Evolutionary conservation across 2,797 vertebrate species (phyloP), one percentile per base, ranked within the genome.

Genomic region (Pristis pectinata): DNA sequence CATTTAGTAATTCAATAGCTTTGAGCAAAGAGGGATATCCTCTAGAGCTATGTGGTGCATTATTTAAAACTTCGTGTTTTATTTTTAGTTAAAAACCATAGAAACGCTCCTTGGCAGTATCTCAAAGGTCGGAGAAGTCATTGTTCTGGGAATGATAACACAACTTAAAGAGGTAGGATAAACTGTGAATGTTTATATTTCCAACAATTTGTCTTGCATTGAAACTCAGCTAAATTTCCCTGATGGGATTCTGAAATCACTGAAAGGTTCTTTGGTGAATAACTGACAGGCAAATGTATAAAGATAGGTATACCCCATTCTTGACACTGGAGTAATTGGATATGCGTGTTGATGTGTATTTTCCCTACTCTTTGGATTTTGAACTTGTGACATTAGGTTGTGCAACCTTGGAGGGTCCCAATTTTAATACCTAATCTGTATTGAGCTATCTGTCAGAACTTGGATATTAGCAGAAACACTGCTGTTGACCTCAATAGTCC

Each of bases 141-240:
- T 99, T 95, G 97, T 99, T 41, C 98, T 99, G 1, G 99, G 99
- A 87, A 99, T 99, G 99, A 97, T 99, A 96, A 99, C 98, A 41
- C 99, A 99, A 95, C 96, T 99, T 37, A 99, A 99, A 96, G 99
- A 99, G 98, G 99, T 99, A 96, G 96, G 96, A 95, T 59, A 56
- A 41, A 56, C 27, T 67, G 22, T 64, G 49, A 64, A 37, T 11
- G 64, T 95, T 92, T 72, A 53, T 11, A 85, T 37, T 91, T 61
- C 53, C 34, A 74, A 13, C 9, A 49, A 27, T 83, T 37, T 87
- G 10, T 37, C 8, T 91, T 91, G 22, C 59, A 37, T 17, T 41
- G 61, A 91, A 15, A 91, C 4, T 41, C n/a, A 67, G 9, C 17
- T 41, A 7, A 41, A 10, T 37, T 89, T 64, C 17, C 61, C 59